Evolutionary conservation across 2,797 vertebrate genomes (phyloP).

Genomic region (Artibeus jamaicensis): DNA sequence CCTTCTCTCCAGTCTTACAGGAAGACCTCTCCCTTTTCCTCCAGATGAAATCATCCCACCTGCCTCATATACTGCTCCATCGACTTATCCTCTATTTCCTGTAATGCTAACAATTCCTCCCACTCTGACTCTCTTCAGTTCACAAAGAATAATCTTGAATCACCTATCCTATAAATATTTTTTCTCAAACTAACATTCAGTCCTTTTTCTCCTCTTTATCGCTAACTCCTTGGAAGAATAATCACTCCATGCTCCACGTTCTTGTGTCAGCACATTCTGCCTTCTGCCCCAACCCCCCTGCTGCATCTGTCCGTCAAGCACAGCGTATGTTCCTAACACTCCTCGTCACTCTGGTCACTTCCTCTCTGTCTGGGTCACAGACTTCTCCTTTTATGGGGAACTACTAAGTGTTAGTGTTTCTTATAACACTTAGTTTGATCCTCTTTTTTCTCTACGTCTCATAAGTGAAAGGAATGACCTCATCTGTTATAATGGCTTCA

Average conservation of each 20-base stretch:
- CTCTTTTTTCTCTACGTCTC: neutral
- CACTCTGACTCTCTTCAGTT: neutral
- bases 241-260: neutral
- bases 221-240: neutral
- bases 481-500: neutral
- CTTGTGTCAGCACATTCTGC: neutral
- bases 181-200: neutral
- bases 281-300: neutral
- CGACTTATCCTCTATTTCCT: neutral
- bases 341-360: neutral
- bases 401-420: neutral
- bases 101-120: neutral
- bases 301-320: neutral
- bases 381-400: neutral
- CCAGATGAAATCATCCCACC: neutral
- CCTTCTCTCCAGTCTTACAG: neutral
- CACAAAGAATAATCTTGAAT: neutral
- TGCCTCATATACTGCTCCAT: neutral
- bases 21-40: neutral
- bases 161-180: neutral
- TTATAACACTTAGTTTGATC: neutral
- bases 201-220: neutral
- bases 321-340: neutral
- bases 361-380: neutral
- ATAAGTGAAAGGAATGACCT: neutral